These are phyloP conservation scores for Agelastica alni DNA, from an alignment of 2,888 invertebrate genomes.

Conservation along the genomic window DNA sequence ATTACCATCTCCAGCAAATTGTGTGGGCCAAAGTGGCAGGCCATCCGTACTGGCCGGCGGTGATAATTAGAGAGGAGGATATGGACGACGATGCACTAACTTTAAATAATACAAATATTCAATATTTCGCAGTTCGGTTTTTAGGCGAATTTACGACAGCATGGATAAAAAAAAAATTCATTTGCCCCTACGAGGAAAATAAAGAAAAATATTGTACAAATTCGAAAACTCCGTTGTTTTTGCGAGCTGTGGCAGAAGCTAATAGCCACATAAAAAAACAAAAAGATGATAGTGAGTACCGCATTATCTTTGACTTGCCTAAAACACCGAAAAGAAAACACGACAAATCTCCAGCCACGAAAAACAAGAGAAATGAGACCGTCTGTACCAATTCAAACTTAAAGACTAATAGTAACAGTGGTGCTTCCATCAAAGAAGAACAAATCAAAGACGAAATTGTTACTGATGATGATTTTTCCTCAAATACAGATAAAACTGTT, in stretches of 20 bases:
- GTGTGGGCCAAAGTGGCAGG: conserved; percentile 5
- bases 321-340: too few species aligned
- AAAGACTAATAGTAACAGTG: too few species aligned
- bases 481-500: too few species aligned
- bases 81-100: not conserved
- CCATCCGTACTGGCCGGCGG: conserved; percentile 1
- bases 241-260: not conserved
- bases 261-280: not conserved
- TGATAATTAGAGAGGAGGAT: not conserved
- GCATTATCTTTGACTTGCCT: not conserved
- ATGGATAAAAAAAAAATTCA: not conserved
- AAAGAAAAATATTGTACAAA: not conserved
- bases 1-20: too few species aligned
- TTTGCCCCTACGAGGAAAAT: not conserved
- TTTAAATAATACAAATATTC: not conserved
- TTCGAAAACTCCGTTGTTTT: not conserved
- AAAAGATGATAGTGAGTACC: not conserved
- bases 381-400: too few species aligned
- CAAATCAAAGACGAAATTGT: too few species aligned
- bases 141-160: not conserved
- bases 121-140: not conserved
- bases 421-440: too few species aligned
- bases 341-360: too few species aligned
- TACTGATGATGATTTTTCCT: too few species aligned
- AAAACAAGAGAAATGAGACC: too few species aligned